phyloP scores from a whole-genome alignment of 2,888 invertebrate species.

The Troides helena region DNA sequence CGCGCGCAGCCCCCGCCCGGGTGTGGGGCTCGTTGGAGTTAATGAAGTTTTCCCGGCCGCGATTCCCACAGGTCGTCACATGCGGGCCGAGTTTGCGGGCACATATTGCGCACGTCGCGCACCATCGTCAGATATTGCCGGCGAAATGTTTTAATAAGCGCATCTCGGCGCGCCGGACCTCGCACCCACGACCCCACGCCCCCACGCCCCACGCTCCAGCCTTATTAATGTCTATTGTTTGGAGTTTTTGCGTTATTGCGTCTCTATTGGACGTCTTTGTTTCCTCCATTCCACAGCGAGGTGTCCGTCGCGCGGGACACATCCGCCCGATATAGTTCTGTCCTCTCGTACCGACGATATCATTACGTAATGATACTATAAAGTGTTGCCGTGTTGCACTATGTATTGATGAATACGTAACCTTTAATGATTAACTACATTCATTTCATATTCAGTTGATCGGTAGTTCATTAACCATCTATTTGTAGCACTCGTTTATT shows the following conservation, averaged over 20 bases:
- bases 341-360: no score
- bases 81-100: conserved; percentile 71
- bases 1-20: conserved; percentile 35
- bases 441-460: no score
- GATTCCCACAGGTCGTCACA: conserved; percentile 81
- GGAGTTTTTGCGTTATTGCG: conserved; percentile 74
- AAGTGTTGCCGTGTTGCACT: no score
- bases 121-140: conserved; percentile 70
- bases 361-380: no score
- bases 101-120: conserved; percentile 76
- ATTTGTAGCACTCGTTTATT: no score
- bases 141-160: conserved; percentile 80
- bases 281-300: conserved; percentile 33
- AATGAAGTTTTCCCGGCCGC: conserved; percentile 80
- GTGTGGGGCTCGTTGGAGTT: conserved; percentile 66
- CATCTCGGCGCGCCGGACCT: conserved; percentile 62
- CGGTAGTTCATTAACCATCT: no score
- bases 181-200: conserved; percentile 43
- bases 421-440: no score
- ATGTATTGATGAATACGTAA: no score
- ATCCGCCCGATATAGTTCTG: no score
- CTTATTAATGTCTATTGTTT: conserved; percentile 80
- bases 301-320: neutral
- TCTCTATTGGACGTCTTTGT: conserved; percentile 51
- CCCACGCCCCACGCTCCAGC: conserved; percentile 52